A percentile compares a stretch with the other conserved stretches of the same genome.
Evolutionary conservation across 2,113 vertebrate genomes (phyloP).

Genomic region (Trochalopteron elliotii): DNA sequence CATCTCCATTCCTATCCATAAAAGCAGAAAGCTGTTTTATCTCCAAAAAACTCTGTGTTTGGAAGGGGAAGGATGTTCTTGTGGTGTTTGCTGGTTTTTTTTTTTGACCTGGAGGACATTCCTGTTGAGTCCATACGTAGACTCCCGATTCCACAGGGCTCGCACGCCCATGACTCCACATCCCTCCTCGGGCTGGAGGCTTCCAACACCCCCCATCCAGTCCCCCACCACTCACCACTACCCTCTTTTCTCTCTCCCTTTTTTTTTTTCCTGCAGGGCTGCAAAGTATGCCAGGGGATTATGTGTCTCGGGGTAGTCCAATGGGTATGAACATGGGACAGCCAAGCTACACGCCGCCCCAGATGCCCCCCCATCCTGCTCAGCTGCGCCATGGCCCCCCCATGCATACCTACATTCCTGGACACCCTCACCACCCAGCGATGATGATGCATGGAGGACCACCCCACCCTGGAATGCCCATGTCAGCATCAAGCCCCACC

Average conservation of each 20-base stretch:
- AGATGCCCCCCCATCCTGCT: constrained; percentile 85
- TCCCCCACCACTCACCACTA: neutral
- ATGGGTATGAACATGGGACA: constrained; percentile 88
- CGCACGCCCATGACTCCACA: fast-evolving
- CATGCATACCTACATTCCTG: constrained; percentile 89
- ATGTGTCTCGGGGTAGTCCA: constrained; percentile 89
- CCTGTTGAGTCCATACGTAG: fast-evolving
- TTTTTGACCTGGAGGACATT: neutral
- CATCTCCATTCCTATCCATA: neutral
- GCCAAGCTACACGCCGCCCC: constrained; percentile 83
- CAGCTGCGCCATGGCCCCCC: constrained; percentile 85
- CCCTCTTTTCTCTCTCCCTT: constrained; percentile 59
- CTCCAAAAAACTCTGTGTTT: neutral
- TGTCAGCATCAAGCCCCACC: constrained; percentile 86
- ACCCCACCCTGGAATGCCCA: constrained; percentile 88
- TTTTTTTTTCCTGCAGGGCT: constrained; percentile 74
- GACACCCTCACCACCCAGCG: constrained; percentile 87
- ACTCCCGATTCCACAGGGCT: neutral
- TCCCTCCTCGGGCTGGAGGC: neutral
- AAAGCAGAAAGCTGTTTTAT: neutral
- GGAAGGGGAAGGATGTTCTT: neutral
- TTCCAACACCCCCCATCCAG: fast-evolving
- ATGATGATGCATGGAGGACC: constrained; percentile 89
- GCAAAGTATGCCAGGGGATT: constrained; percentile 90
- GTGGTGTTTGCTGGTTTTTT: no score